Evolutionary conservation across 2,797 vertebrate species (phyloP), one percentile per base, ranked within the genome.

Genomic region (Craterocephalus amniculus): DNA sequence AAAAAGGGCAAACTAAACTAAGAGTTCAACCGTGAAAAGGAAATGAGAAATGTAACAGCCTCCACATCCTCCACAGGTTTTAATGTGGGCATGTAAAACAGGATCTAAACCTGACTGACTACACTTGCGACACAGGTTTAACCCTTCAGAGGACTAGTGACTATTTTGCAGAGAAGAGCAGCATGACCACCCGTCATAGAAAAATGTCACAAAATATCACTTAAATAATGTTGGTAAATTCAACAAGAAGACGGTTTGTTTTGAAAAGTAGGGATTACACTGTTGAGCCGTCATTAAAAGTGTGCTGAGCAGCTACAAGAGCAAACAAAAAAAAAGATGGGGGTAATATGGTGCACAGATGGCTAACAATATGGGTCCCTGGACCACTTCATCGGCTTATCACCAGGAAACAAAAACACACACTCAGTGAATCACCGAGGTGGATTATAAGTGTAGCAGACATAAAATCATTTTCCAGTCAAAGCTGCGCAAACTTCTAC

Each of bases 311-410:
- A 58, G 74, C 72, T 70, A 83, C 72, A 73, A n/a, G 45, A 22
- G 43, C 45, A 48, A 48, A 43, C 27, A 14, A 32, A 35, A 58
- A 20, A 35, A 27, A 27, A 16, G 7, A 18, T 5, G 14, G 58
- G 31, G 59, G 0, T 59, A 62, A 45, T 72, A 60, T 65, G 63
- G 78, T 71, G 87, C 87, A 92, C 93, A 95, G 93, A 94, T 94
- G 94, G 91, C 64, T 31, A 65, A 87, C 91, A 92, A 90, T 87
- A 86, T 89, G 87, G 79, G 87, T 81, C 60, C 78, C 78, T 92
- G 90, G 91, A 91, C 81, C 81, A 81, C 83, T 88, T 88, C 72
- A 85, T 82, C 85, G 67, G 85, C 76, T 89, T 85, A 89, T 83
- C 87, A 71, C 68, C 68, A 78, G 75, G 78, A 86, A 57, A 80